Evolutionary conservation across 2,888 invertebrate species (phyloP), one percentile per base, ranked within the genome.

Genomic region (Mongoloraphidia duomilia): DNA sequence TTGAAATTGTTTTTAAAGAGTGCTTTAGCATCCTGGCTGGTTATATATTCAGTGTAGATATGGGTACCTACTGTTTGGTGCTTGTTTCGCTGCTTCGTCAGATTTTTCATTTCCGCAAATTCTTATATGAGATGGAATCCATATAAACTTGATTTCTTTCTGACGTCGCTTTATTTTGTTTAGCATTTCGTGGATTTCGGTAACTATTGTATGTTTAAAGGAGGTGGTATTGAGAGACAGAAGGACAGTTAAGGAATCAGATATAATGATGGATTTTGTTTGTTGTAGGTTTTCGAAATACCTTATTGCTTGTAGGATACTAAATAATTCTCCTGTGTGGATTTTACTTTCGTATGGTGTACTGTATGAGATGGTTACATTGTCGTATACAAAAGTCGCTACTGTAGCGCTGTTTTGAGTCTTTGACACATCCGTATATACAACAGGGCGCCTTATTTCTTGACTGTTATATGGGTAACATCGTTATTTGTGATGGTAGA

Each of bases 41-140:
- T 38, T 34, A 37, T 10, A 11, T 14, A 10, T 9, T 41, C 37
- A 10, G 38, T 38, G 3, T 42, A 35, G 14, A 33, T 36, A 34
- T n/a, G 12, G 10, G 35, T 9, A 11, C 17, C 3, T 13, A n/a
- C n/a, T n/a, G n/a, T 9, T 36, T n/a, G 45, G 14, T 10, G 39
- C 40, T n/a, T 39, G 13, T 49, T 45, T 38, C 33, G 49, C 45
- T 26, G 34, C 34, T 46, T 3, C 26, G 35, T 49, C 49, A 8
- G 44, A 40, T 42, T 41, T 26, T 35, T 47, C 42, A 13, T 47
- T 47, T 46, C 40, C 46, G 5, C 41, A 10, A 41, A 41, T 46
- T 46, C 41, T 17, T 11, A 9, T 14, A 37, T 46, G 46, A 8
- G 40, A 46, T 26, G 46, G 40, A 8, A 46, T 39, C 40, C 41